phyloP scores from a whole-genome alignment of 2,797 vertebrate species.

The Eutrigla gurnardus region DNA sequence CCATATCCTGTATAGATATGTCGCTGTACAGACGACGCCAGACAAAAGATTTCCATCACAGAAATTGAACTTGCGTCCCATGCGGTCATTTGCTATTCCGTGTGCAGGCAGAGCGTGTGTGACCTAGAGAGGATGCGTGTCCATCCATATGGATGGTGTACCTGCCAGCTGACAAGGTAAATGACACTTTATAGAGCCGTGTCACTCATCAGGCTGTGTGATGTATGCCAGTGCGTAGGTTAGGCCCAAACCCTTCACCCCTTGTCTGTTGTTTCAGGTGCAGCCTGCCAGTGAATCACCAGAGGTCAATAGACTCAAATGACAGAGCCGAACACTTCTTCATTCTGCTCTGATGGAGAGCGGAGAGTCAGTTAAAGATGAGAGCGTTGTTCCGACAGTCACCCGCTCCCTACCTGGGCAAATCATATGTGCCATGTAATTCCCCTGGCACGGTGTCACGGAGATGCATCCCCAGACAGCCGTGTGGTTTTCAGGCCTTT shows the following conservation, averaged over 20 bases:
- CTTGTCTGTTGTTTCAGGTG: conserved; percentile 64
- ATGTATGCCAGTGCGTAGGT: conserved; percentile 48
- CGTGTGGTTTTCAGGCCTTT: conserved; percentile 53
- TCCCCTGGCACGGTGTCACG: conserved; percentile 64
- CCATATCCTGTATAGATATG: conserved; percentile 6
- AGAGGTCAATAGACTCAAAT: conserved; percentile 79
- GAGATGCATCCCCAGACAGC: conserved; percentile 56
- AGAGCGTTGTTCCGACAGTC: conserved; percentile 52
- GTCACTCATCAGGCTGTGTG: conserved; percentile 44
- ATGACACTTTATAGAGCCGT: conserved; percentile 68
- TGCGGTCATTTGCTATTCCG: conserved; percentile 34
- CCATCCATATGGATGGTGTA: conserved; percentile 68
- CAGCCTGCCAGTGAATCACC: conserved; percentile 59
- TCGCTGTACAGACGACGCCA: conserved; percentile 4
- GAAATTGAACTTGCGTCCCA: conserved; percentile 33
- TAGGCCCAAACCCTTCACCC: conserved; percentile 66
- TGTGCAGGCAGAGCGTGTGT: conserved; percentile 55
- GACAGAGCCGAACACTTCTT: conserved; percentile 67
- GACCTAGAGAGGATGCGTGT: conserved; percentile 55
- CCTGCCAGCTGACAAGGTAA: conserved; percentile 60
- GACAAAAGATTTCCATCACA: conserved; percentile 33
- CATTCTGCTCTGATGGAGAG: conserved; percentile 68
- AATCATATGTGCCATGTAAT: conserved; percentile 67
- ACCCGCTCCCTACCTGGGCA: conserved; percentile 54
- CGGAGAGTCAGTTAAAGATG: conserved; percentile 61